Conservation (phyloP, 2,888 invertebrate species). For the Melangyna quadrimaculata region DNA sequence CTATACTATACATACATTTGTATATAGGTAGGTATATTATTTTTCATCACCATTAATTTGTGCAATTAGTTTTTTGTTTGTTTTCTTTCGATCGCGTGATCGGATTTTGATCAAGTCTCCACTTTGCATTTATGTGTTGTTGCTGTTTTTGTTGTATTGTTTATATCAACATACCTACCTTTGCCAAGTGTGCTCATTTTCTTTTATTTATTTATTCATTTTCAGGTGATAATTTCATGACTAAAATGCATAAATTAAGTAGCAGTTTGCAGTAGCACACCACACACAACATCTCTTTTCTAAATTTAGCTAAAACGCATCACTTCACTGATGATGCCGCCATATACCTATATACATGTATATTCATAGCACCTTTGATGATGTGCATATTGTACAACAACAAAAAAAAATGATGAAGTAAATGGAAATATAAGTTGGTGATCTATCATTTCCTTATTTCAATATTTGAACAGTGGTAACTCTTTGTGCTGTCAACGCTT, state of each 20-base stretch:
- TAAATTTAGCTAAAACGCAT: slow-evolving; percentile 61
- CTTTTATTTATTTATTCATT: slow-evolving; percentile 63
- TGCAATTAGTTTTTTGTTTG: slow-evolving; percentile 25
- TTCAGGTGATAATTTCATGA: slow-evolving; percentile 66
- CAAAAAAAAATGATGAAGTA: background rate
- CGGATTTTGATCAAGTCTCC: slow-evolving; percentile 36
- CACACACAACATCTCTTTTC: slow-evolving; percentile 10
- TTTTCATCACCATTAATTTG: slow-evolving; percentile 41
- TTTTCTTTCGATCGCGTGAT: slow-evolving; percentile 44
- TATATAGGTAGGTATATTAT: no score
- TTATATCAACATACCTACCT: background rate
- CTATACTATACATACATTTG: background rate
- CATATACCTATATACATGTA: background rate
- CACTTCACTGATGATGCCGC: background rate
- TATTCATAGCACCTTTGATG: background rate
- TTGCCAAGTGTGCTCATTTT: slow-evolving; percentile 64
- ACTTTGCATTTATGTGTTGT: slow-evolving; percentile 15
- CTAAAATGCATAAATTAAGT: slow-evolving; percentile 54
- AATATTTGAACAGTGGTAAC: background rate
- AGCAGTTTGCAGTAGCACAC: slow-evolving; percentile 10
- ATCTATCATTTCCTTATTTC: slow-evolving; percentile 19
- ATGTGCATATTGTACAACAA: background rate
- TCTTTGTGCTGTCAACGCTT: background rate
- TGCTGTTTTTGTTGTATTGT: background rate
- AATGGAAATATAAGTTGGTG: background rate